Evolutionary conservation across 1,140 invertebrate genomes (phyloP), one percentile per base, ranked within the genome.

Genomic region (Trachymyrmex septentrionalis): DNA sequence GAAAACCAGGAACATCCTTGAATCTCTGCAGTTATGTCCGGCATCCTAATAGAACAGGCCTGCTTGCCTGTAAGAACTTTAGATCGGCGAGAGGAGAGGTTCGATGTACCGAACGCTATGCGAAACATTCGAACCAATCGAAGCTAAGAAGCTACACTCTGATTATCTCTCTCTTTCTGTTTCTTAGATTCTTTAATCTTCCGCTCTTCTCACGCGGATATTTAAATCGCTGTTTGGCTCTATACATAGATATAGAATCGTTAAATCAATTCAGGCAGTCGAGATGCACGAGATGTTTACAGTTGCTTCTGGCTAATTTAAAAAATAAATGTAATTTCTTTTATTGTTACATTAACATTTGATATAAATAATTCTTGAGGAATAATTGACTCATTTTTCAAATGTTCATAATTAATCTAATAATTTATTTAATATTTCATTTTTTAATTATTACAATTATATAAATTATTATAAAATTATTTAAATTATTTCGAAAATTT

Each of bases 11-110:
- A 44, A 71, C 61, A 86, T 86, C 81, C 61, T 77, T n/a, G 80
- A 57, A 16, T 34, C 63, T 72, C 76, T 48, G 9, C 21, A 86
- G 89, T 66, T 90, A 90, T 90, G 89, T 50, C 64, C 27, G 89
- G 89, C 86, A 90, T 90, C 59, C 86, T 90, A 90, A 90, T 90
- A 90, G 80, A 82, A 77, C 55, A 90, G 66, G 61, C 71, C 64
- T 55, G 85, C 50, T 53, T 55, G 85, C 64, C 16, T 53, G 76
- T 10, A n/a, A 57, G 88, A 77, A 78, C 72, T 89, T 86, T 59
- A 64, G 75, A 87, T 72, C 55, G 73, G 67, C 27, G 30, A 12
- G n/a, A 80, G 77, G 77, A 57, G 38, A 80, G 30, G 89, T 90
- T 90, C 88, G 86, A 90, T 66, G 88, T 27, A 90, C 88, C 72